Base-by-base conservation (phyloP, 1,140 invertebrate species). In the Zophobas morio region DNA sequence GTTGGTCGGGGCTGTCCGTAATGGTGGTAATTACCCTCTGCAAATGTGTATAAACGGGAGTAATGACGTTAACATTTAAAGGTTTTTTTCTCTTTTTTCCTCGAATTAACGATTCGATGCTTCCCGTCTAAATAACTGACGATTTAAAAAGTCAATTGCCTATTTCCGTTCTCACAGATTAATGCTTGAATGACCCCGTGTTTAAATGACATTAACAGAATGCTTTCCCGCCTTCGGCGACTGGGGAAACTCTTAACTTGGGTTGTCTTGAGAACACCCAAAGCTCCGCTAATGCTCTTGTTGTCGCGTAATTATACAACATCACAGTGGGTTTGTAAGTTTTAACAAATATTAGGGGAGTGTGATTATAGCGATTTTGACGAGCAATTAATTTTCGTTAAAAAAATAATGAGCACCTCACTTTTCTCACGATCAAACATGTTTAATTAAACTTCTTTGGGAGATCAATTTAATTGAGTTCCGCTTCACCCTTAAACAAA, bases 61-160 rank as follows among this genome's bases (percentile, higher is more conserved):
- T 66, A 66, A 66, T 66, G 39, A 20, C 57, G 57, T 80, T 78
- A 80, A 80, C 79, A 80, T 80, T 80, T 80, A 75, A 73, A 70
- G 76, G 39, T 66, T 66, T 66, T 57, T 57, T 57, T 42, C 39
- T 46, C 60, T 6, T 51, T 51, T 46, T 46, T 51, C 74, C 51
- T 46, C 39, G 66, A 79, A 77, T 79, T 74, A 76, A 74, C 76
- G 73, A 80, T 74, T 74, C 66, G 53, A 8, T 66, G 60, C 39
- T 77, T 76, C 76, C 47, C 60, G 77, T 72, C 75, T 77, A 79
- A 82, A 80, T 82, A 80, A 80, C 75, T 76, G 79, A 47, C 78
- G 77, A 75, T 82, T 80, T 80, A 75, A 82, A 82, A 82, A 82
- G 81, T 82, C 81, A 82, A 82, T 80, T 82, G 79, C 79, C 79